phyloP scores from a whole-genome alignment of 2,113 vertebrate genomes.

The Odontophorus gujanensis region DNA sequence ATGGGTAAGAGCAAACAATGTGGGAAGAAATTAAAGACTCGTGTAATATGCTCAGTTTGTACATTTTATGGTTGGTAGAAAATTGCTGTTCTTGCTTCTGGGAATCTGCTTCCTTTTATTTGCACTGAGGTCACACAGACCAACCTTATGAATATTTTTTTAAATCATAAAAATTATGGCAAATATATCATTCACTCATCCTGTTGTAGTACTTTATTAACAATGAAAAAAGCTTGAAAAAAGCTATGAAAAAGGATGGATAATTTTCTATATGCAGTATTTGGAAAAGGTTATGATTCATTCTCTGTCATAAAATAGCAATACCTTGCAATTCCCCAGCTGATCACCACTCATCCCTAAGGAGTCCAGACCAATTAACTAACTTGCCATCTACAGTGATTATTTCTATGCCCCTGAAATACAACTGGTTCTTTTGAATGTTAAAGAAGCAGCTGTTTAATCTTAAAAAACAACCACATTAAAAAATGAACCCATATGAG shows the following conservation, averaged over 20 bases:
- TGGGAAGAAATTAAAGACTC: background rate
- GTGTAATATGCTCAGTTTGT: background rate
- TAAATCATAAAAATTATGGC: background rate
- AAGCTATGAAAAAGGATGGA: background rate
- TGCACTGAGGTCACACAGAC: background rate
- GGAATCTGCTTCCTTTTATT: background rate
- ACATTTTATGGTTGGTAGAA: background rate
- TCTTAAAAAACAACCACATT: background rate
- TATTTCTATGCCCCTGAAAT: slow-evolving; percentile 11
- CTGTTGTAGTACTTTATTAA: background rate
- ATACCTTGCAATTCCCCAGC: background rate
- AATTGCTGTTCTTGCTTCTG: background rate
- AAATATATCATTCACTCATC: background rate
- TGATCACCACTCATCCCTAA: background rate
- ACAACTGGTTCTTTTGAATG: background rate
- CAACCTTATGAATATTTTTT: background rate
- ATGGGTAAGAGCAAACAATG: background rate
- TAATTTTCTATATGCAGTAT: background rate
- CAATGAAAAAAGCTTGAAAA: background rate
- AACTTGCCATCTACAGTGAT: slow-evolving; percentile 5
- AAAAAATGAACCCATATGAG: background rate
- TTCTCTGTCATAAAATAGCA: background rate
- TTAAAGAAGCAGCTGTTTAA: slow-evolving; percentile 8
- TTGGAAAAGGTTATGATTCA: background rate
- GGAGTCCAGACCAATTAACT: slow-evolving; percentile 29